Percentiles rank a stretch among this genome's conserved stretches.
Conservation (phyloP, 2,113 vertebrate species). For the Euleptes europaea region DNA sequence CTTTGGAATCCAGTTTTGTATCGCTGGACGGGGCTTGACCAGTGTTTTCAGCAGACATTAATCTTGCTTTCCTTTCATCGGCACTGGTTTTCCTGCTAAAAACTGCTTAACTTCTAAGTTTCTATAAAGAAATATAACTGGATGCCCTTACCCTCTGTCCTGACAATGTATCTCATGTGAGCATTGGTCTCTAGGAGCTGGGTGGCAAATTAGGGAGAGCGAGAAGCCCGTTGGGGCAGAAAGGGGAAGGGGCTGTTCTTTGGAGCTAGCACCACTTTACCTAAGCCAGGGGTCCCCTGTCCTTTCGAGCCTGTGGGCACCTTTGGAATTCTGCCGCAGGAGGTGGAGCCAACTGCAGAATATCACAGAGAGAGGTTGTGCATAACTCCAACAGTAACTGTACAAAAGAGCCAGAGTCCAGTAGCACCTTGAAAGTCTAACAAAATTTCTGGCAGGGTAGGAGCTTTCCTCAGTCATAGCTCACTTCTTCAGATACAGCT, state of each 20-base stretch:
- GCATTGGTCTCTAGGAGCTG: background rate
- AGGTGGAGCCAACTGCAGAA: too few species aligned
- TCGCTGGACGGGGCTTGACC: background rate
- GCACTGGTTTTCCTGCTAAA: background rate
- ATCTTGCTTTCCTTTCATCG: background rate
- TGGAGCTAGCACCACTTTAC: background rate
- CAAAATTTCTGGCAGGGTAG: too few species aligned
- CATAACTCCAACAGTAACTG: too few species aligned
- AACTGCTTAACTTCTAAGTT: background rate
- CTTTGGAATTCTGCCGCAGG: too few species aligned
- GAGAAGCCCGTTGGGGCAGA: background rate
- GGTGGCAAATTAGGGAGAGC: background rate
- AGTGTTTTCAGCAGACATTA: slow-evolving; percentile 1
- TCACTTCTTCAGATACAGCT: too few species aligned
- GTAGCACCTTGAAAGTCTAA: too few species aligned
- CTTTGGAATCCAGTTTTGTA: slow-evolving; percentile 16
- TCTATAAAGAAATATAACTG: background rate
- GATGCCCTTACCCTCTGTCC: background rate
- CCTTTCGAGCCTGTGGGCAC: too few species aligned
- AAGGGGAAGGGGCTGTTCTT: background rate
- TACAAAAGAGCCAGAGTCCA: too few species aligned
- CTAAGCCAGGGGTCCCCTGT: too few species aligned
- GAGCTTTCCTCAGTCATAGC: too few species aligned
- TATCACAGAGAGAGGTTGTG: too few species aligned
- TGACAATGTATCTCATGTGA: background rate